These are phyloP conservation scores for Globodera rostochiensis DNA, from an alignment of 1,140 invertebrate species.

Conservation along the genomic window DNA sequence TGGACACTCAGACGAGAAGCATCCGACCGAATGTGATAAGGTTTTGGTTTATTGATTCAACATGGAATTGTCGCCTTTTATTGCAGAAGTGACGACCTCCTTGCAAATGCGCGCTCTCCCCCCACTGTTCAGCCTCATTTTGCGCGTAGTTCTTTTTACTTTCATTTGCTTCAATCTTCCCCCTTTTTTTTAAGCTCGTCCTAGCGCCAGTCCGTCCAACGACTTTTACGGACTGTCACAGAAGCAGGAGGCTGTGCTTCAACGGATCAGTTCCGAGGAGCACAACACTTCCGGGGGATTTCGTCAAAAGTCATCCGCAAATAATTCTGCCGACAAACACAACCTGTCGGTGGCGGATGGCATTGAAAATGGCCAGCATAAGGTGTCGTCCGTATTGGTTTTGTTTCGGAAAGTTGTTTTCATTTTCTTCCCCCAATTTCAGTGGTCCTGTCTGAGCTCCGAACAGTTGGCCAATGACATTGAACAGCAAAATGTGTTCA, in stretches of 20 bases:
- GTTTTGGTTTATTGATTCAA: neutral
- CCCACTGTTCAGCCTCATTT: slow-evolving; percentile 2
- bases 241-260: slow-evolving; percentile 9
- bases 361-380: slow-evolving; percentile 24
- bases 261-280: slow-evolving; percentile 15
- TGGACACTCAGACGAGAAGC: slow-evolving; percentile 29
- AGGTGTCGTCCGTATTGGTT: neutral
- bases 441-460: slow-evolving; percentile 30
- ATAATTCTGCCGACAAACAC: neutral
- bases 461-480: slow-evolving; percentile 30
- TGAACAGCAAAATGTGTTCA: slow-evolving; percentile 25
- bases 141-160: neutral
- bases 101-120: slow-evolving; percentile 13
- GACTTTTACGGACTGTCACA: slow-evolving; percentile 21
- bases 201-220: slow-evolving; percentile 1
- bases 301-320: slow-evolving; percentile 2
- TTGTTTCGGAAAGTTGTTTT: neutral
- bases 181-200: neutral
- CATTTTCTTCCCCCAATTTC: neutral
- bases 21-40: slow-evolving; percentile 29
- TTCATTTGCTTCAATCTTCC: neutral
- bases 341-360: neutral
- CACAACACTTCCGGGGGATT: neutral
- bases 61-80: neutral
- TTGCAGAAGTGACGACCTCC: slow-evolving; percentile 14